Percentiles rank a stretch among this genome's conserved stretches.
Conservation (phyloP, 1,140 invertebrate genomes). For the Lordiphosa stackelbergi region DNA sequence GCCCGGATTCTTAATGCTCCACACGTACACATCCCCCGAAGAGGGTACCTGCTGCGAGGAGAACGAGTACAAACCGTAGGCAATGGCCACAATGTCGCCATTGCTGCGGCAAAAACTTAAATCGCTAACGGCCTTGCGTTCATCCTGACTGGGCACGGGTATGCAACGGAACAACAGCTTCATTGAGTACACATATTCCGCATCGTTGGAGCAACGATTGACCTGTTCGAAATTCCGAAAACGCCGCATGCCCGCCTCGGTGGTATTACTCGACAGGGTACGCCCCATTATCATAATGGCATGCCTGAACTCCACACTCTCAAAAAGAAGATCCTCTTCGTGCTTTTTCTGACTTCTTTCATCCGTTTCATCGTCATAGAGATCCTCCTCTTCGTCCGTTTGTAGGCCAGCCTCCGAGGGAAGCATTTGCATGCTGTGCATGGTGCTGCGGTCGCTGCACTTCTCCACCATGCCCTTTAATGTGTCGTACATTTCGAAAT, state of each 20-base stretch:
- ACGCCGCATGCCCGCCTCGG: conserved; percentile 43
- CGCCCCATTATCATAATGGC: conserved; percentile 47
- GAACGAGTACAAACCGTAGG: conserved; percentile 81
- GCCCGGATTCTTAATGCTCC: conserved; percentile 91
- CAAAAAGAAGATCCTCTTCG: conserved; percentile 6
- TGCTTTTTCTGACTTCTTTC: conserved; percentile 13
- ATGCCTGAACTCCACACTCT: conserved; percentile 26
- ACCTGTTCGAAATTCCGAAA: conserved; percentile 59
- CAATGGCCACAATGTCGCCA: conserved; percentile 82
- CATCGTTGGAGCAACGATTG: conserved; percentile 79
- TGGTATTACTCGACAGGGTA: conserved; percentile 48
- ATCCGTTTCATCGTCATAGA: conserved; percentile 14
- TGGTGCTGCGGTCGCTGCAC: neutral
- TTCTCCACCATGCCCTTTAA: conserved; percentile 19
- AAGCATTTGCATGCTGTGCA: neutral
- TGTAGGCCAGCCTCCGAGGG: neutral
- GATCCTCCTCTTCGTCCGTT: neutral
- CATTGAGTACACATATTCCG: conserved; percentile 81
- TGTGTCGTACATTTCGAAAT: conserved; percentile 86
- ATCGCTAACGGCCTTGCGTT: conserved; percentile 78
- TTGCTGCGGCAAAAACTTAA: conserved; percentile 83
- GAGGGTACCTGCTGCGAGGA: conserved; percentile 52
- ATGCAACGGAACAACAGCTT: conserved; percentile 82
- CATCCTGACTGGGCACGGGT: conserved; percentile 35
- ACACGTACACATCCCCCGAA: conserved; percentile 81